Evolutionary conservation across 2,888 invertebrate genomes (phyloP), one percentile per base, ranked within the genome.

Genomic region (Elegia similella): DNA sequence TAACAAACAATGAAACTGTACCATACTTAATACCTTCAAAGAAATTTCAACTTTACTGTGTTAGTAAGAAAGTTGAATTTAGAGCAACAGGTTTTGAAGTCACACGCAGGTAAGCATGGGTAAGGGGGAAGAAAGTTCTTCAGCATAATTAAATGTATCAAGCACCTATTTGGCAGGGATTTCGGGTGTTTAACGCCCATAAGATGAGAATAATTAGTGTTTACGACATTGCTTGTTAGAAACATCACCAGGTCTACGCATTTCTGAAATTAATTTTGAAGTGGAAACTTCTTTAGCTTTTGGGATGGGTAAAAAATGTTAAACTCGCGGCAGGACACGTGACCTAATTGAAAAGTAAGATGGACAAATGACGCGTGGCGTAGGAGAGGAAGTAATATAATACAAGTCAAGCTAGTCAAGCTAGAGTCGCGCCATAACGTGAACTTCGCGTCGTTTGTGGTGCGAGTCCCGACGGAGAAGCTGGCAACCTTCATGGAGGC

Each of bases 131-230:
- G 34, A 13, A 34, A 38, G 30, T 15, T 55, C 55, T 57, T 59
- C 50, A 23, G 55, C 16, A 17, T 55, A 46, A 47, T 55, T 55
- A 55, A 55, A 55, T 55, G 46, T 58, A 56, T 54, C 48, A 58
- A 58, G 58, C 30, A 42, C 58, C 55, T 57, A 56, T 56, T 56
- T 44, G 17, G 46, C 38, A 47, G 52, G 29, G 48, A 58, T 60
- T 58, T 55, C 12, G 46, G 34, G 32, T 55, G 55, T 38, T 46
- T 38, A 17, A 6, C 15, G 17, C 17, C 44, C 17, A 16, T 17
- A 46, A 17, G 55, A 47, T 47, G 44, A 38, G 34, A 47, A 38
- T 32, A 52, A 38, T 52, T 52, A 43, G 43, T 43, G 43, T 16
- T 43, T 16, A 16, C 8, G 38, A 38, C 38, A 5, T 38, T 12